Conservation (phyloP, 2,797 vertebrate species). For the Semotilus atromaculatus region DNA sequence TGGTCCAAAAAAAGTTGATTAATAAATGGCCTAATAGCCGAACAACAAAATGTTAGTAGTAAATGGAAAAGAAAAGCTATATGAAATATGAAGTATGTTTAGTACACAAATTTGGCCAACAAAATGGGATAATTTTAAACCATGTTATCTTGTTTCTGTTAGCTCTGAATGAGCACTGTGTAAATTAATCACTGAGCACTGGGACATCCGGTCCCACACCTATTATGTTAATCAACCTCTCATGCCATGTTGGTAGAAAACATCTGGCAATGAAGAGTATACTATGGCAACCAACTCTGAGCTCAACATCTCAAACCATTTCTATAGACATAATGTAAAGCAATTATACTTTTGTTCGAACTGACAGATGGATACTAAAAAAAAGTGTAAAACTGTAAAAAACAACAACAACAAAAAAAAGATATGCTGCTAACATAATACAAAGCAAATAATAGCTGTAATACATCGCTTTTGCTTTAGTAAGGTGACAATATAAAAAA, state of each 20-base stretch:
- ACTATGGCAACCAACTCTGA: constrained; percentile 32
- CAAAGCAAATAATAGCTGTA: not conserved
- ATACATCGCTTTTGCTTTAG: not conserved
- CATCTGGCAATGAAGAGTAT: constrained; percentile 20
- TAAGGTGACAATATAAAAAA: not conserved
- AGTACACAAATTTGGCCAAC: no score
- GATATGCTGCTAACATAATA: no score
- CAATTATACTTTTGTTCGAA: not conserved
- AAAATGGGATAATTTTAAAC: not conserved
- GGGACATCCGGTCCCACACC: constrained; percentile 30
- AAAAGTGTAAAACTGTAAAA: no score
- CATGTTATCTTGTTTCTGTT: not conserved
- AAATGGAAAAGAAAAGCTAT: not conserved
- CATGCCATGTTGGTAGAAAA: constrained; percentile 35
- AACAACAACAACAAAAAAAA: no score
- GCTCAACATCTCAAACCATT: not conserved
- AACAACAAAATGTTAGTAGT: not conserved
- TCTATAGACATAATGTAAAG: not conserved
- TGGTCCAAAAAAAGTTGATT: not conserved
- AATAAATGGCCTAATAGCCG: not conserved
- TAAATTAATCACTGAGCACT: constrained; percentile 2
- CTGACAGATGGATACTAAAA: no score
- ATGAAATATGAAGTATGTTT: not conserved
- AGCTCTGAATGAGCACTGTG: not conserved
- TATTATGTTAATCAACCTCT: constrained; percentile 41